phyloP scores from a whole-genome alignment of 2,113 vertebrate genomes.

The Polypterus bichir region DNA sequence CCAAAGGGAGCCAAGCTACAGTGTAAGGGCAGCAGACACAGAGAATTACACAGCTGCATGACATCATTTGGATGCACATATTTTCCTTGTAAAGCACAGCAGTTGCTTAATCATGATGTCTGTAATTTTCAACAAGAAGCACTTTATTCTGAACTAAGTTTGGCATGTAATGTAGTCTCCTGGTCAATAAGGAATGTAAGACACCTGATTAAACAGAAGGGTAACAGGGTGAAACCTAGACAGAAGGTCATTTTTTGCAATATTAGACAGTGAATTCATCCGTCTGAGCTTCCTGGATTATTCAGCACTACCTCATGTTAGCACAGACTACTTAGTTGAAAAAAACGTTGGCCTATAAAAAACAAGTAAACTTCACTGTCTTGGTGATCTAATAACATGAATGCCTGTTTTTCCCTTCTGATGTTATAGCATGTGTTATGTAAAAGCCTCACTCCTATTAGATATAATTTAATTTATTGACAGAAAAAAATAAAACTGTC shows the following conservation, averaged over 20 bases:
- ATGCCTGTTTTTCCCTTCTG: too few species aligned
- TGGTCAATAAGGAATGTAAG: background rate
- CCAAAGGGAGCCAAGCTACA: background rate
- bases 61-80: slow-evolving; percentile 1
- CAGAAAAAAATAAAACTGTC: too few species aligned
- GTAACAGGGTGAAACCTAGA: slow-evolving; percentile 5
- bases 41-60: background rate
- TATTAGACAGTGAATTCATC: slow-evolving; percentile 10
- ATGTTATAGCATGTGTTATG: too few species aligned
- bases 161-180: background rate
- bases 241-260: slow-evolving; percentile 7
- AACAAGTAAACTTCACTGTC: too few species aligned
- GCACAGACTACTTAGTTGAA: too few species aligned
- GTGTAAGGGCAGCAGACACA: background rate
- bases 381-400: too few species aligned
- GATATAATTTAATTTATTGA: too few species aligned
- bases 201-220: slow-evolving; percentile 8
- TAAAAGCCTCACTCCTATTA: too few species aligned
- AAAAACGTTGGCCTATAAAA: too few species aligned
- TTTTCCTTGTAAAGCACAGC: background rate
- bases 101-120: background rate
- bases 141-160: background rate
- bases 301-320: too few species aligned
- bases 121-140: slow-evolving; percentile 3
- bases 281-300: background rate